phyloP scores from a whole-genome alignment of 2,113 vertebrate species.

The Burhinus bistriatus region DNA sequence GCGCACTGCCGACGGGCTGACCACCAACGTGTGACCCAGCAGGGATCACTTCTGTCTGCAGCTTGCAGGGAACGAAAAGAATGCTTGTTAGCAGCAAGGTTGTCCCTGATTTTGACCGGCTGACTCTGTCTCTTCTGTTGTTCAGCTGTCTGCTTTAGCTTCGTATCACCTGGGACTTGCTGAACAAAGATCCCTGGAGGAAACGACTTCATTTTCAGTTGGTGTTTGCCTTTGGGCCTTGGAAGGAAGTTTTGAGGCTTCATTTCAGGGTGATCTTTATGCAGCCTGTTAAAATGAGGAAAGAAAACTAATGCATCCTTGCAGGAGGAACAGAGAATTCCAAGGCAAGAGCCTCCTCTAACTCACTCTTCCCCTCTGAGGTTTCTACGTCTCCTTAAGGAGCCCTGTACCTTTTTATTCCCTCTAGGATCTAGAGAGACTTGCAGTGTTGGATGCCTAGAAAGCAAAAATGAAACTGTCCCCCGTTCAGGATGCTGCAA shows the following conservation, averaged over 20 bases:
- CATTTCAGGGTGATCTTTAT: neutral
- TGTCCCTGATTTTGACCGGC: neutral
- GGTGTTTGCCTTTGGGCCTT: neutral
- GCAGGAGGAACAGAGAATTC: neutral
- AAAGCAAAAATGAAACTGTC: neutral
- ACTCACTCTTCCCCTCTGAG: neutral
- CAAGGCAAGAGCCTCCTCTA: neutral
- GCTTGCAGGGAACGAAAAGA: neutral
- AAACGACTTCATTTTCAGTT: neutral
- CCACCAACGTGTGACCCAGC: accelerated
- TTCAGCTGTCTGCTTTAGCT: neutral
- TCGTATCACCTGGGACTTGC: neutral
- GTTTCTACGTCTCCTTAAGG: accelerated
- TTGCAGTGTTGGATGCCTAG: neutral
- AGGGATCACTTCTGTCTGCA: accelerated
- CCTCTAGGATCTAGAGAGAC: neutral
- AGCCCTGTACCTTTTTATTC: neutral
- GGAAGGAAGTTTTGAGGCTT: neutral
- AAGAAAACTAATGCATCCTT: neutral
- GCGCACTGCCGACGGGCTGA: accelerated
- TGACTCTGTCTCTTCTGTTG: neutral
- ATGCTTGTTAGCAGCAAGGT: neutral
- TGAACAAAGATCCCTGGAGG: neutral
- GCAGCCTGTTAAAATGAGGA: neutral
- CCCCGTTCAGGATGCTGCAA: neutral